These are phyloP conservation scores for Aphis craccivora DNA, from an alignment of 1,140 invertebrate species.

Conservation along the genomic window DNA sequence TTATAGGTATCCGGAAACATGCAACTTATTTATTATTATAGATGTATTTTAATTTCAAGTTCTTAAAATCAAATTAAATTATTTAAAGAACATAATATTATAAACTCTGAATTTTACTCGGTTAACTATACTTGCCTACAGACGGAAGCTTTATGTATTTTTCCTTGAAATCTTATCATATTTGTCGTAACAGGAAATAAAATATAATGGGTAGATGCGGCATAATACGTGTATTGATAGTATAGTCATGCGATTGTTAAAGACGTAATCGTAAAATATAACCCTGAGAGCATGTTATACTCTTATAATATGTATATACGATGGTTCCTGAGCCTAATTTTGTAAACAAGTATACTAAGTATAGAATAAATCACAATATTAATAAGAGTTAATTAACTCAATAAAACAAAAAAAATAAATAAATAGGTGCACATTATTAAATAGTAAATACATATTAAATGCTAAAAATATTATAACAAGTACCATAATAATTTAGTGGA, in stretches of 20 bases:
- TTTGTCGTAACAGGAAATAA: slow-evolving; percentile 29
- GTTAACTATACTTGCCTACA: background rate
- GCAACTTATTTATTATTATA: background rate
- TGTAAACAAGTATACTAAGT: background rate
- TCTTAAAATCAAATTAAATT: background rate
- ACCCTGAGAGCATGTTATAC: background rate
- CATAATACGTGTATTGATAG: slow-evolving; percentile 1
- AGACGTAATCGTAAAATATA: slow-evolving; percentile 20
- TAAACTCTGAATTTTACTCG: background rate
- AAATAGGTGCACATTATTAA: background rate
- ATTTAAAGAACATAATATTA: background rate
- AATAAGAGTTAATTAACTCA: background rate
- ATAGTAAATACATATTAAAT: background rate
- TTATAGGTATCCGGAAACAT: background rate
- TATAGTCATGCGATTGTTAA: slow-evolving; percentile 44
- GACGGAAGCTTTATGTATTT: background rate
- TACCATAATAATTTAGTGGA: background rate
- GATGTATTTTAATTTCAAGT: background rate
- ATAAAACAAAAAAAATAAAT: background rate
- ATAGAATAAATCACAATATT: background rate
- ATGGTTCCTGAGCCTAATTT: background rate
- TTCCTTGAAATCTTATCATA: slow-evolving; percentile 43
- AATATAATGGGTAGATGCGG: slow-evolving; percentile 13
- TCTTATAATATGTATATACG: background rate
- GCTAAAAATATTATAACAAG: background rate